These are phyloP conservation scores for Dissostichus mawsoni DNA, from an alignment of 2,113 vertebrate species.

Conservation along the genomic window DNA sequence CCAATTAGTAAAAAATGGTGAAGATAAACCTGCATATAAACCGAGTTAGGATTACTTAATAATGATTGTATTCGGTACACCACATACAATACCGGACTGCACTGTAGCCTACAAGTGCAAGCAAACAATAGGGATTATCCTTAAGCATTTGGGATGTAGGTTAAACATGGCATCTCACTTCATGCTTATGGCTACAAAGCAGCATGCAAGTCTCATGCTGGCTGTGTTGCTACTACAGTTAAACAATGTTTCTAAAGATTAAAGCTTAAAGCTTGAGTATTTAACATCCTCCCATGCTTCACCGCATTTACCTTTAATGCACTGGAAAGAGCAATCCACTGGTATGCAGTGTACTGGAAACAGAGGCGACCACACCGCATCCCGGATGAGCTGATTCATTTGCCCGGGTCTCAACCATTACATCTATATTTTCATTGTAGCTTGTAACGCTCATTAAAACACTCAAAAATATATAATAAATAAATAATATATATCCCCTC, in stretches of 20 bases:
- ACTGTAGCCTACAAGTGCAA: background rate
- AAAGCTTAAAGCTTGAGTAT: constrained; percentile 35
- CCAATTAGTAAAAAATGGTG: background rate
- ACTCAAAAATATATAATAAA: background rate
- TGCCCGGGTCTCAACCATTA: background rate
- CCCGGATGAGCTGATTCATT: constrained; percentile 39
- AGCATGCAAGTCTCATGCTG: background rate
- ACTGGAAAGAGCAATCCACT: constrained; percentile 38
- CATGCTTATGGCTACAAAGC: constrained; percentile 14
- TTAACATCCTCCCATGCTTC: constrained; percentile 11
- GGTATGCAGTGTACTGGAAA: constrained; percentile 48
- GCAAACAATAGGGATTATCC: constrained; percentile 67
- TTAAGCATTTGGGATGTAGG: constrained; percentile 48
- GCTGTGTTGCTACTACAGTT: background rate
- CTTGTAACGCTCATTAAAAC: background rate
- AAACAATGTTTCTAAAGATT: constrained; percentile 15
- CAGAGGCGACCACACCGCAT: constrained; percentile 38
- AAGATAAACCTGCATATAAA: background rate
- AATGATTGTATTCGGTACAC: background rate
- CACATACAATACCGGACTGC: background rate
- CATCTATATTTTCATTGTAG: background rate
- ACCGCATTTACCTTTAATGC: constrained; percentile 47
- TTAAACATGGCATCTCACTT: constrained; percentile 51
- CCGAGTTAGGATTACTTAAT: background rate
- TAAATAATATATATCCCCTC: constrained; percentile 7